These are phyloP conservation scores for Dendrolimus houi DNA, from an alignment of 2,888 invertebrate genomes.

Conservation along the genomic window DNA sequence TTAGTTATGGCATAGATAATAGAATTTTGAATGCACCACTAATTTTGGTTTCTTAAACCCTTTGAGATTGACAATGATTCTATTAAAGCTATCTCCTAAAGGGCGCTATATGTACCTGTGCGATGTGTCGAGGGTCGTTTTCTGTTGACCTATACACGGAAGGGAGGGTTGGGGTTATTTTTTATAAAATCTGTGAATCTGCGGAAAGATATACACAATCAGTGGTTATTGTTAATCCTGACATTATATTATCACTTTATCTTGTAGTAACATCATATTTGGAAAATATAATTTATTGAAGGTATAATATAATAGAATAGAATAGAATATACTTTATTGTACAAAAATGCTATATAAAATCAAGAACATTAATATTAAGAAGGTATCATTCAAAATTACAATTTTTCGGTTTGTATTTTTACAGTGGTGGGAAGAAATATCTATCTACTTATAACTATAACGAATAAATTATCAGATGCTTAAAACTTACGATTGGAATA, in stretches of 20 bases:
- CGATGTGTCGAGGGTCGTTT: slow-evolving; percentile 52
- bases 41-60: slow-evolving; percentile 62
- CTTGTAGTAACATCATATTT: background rate
- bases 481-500: too few relatives aligned
- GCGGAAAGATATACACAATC: slow-evolving; percentile 30
- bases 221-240: slow-evolving; percentile 29
- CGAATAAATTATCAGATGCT: too few relatives aligned
- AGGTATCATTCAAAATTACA: too few relatives aligned
- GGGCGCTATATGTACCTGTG: slow-evolving; percentile 56
- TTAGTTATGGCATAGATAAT: slow-evolving; percentile 41
- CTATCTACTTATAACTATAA: too few relatives aligned
- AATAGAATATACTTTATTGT: too few relatives aligned
- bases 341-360: too few relatives aligned
- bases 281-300: too few relatives aligned
- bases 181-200: slow-evolving; percentile 41
- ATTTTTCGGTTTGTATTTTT: too few relatives aligned
- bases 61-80: slow-evolving; percentile 44
- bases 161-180: slow-evolving; percentile 37
- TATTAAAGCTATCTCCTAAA: slow-evolving; percentile 41
- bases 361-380: too few relatives aligned
- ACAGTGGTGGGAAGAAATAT: too few relatives aligned
- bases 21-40: slow-evolving; percentile 59
- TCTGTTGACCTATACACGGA: slow-evolving; percentile 54
- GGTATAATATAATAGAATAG: too few relatives aligned
- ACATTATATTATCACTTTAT: slow-evolving; percentile 7